Base-by-base conservation (phyloP, 2,113 vertebrate genomes). In the Neodontobutis hainanensis region DNA sequence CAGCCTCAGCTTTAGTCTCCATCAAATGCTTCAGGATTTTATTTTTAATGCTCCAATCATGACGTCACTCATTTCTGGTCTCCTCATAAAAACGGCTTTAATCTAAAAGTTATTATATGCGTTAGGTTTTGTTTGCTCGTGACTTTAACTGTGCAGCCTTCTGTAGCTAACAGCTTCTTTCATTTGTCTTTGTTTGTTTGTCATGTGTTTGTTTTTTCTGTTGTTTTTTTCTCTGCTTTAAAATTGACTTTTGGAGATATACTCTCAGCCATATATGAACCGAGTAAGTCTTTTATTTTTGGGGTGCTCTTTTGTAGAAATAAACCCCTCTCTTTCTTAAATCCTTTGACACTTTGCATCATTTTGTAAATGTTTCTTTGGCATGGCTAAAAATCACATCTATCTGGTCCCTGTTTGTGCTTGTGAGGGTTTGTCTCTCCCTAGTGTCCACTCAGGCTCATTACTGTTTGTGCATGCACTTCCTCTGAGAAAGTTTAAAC, bases 181-280 rank as follows among this genome's bases (percentile, higher is more conserved):
- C 85, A 73, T 79, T 86, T 87, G 73, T 89, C 75, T 91, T 88
- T 85, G 86, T 92, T 76, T 52, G 88, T 90, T 75, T 15, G 89
- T 91, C 86, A 79, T 79, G 72, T 90, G 67, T 88, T 34, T 85
- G 85, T 90, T 73, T 82, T 79, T 91, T 70, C 70, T 74, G 88
- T 65, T 83, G 70, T 88, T 85, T 88, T 80, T 72, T 78, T 73
- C 59, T 78, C 69, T 78, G 73, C 80, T 78, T 68, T 84, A 81
- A 43, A 65, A 84, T 85, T 80, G 59, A 82, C 87, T 89, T 89
- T 88, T 91, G 90, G 86, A 93, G 90, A 83, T 91, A 86, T 92
- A 91, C 89, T 90, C 90, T 89, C 90, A 92, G 90, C 92, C 75
- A 76, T 92, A 89, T 93, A 91, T 88, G 89, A 90, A 87, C 89